Conservation (phyloP, 2,888 invertebrate genomes). For the Tanytarsus gracilentus region DNA sequence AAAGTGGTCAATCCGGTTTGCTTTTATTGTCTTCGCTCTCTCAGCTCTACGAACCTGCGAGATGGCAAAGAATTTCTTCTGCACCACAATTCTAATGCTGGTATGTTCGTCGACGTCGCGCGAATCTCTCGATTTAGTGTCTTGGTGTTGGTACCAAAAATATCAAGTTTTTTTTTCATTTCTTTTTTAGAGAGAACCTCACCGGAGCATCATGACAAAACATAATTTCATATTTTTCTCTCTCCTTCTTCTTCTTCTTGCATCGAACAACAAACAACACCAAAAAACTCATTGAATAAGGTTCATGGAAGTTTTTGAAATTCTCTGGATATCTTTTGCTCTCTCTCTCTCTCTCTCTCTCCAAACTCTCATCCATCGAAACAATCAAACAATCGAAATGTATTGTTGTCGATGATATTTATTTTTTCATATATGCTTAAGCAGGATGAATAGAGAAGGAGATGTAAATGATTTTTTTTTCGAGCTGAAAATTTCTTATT, state of each 20-base stretch:
- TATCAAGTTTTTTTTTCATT: not conserved
- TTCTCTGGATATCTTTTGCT: not conserved
- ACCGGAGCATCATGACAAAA: not conserved
- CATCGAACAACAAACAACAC: not conserved
- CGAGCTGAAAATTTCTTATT: not conserved
- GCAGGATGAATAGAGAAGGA: not conserved
- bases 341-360: not conserved
- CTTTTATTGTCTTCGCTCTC: not conserved
- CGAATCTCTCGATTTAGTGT: not conserved
- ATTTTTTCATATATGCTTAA: not conserved
- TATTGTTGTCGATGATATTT: conserved; percentile 13
- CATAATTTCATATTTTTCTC: not conserved
- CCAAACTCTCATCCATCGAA: not conserved
- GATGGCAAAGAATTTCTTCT: conserved; percentile 18
- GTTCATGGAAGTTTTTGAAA: not conserved
- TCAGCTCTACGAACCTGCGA: conserved; percentile 16
- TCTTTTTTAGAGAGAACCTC: not conserved
- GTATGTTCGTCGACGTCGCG: not conserved
- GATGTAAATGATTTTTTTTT: not conserved
- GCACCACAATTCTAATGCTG: conserved; percentile 21
- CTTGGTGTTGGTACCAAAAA: not conserved
- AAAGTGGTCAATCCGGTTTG: conserved; percentile 26
- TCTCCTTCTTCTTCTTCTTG: not conserved
- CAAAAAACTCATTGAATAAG: not conserved
- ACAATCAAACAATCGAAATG: not conserved